A percentile compares a stretch with the other conserved stretches of the same genome.
phyloP scores from a whole-genome alignment of 2,113 vertebrate genomes.

The Scatophagus argus region DNA sequence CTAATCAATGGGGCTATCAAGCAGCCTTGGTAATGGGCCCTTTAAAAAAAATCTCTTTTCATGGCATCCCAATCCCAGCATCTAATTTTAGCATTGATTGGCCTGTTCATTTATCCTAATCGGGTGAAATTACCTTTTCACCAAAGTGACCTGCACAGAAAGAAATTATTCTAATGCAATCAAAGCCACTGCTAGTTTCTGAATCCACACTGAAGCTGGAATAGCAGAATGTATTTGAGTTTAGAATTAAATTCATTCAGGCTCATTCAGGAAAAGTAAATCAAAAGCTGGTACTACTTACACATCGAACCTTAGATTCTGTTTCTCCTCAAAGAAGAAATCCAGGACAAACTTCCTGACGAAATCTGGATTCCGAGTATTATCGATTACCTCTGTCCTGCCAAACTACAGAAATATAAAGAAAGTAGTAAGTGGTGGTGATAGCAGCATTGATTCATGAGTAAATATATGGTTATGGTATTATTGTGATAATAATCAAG shows the following conservation, averaged over 20 bases:
- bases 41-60: not conserved
- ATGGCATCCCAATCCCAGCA: not conserved
- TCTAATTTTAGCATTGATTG: conserved; percentile 23
- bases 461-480: conserved; percentile 36
- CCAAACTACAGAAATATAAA: conserved; percentile 86
- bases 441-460: not conserved
- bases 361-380: conserved; percentile 96
- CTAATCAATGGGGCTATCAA: conserved; percentile 34
- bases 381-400: conserved; percentile 96
- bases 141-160: not conserved
- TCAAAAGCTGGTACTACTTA: conserved; percentile 81
- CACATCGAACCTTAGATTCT: conserved; percentile 96
- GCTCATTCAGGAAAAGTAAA: conserved; percentile 16
- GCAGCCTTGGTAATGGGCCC: conserved; percentile 3
- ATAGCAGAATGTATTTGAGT: not conserved
- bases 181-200: conserved; percentile 7
- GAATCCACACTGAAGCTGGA: not conserved
- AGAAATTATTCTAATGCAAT: conserved; percentile 46
- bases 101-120: conserved; percentile 32
- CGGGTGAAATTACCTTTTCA: conserved; percentile 22
- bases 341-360: conserved; percentile 96
- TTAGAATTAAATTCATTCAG: not conserved
- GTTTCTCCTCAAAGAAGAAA: conserved; percentile 98
- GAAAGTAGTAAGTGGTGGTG: not conserved
- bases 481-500: not conserved